Base-by-base conservation (phyloP, 2,797 vertebrate genomes). In the Sebastolobus alascanus region DNA sequence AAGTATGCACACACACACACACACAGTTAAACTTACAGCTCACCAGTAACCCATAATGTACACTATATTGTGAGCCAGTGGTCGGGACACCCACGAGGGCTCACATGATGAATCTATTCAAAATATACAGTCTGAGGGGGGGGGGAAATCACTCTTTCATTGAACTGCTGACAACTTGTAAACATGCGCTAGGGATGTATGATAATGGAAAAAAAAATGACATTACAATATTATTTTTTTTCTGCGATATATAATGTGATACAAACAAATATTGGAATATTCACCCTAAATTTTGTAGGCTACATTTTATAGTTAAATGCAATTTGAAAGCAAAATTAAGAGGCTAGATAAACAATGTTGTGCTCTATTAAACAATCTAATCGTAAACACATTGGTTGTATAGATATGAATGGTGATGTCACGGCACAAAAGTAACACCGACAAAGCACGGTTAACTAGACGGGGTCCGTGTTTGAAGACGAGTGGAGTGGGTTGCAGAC, bases 1-100 rank as follows among this genome's bases (percentile, higher is more conserved):
- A 94, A 92, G 94, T 92, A 77, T 56, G 16, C 7, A 33, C 14
- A 63, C 16, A 67, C 22, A 58, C 4, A 37, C 37, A 20, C n/a
- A 35, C 65, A 69, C 27, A 16, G 8, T 56, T 35, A n/a, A 8
- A 55, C 6, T 8, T 29, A 10, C 18, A 58, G 25, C 2, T 64
- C 27, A 52, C 0, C 11, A 33, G 6, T 38, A n/a, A 43, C 73
- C 8, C 6, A 33, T 52, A 18, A 60, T 38, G 27, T n/a, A n/a
- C 6, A 12, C 18, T 4, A 2, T 7, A 7, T 16, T 16, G 11
- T 54, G 25, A 27, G 31, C 2, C 11, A 55, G 11, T 7, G 46
- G 5, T 20, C 6, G 2, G 7, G 68, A 63, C 25, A 4, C 12
- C 18, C 5, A 65, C 14, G 18, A 22, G 4, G 16, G 6, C 9